Percentiles rank a stretch among this genome's conserved stretches.
These are phyloP conservation scores for Poecile atricapillus DNA, from an alignment of 2,113 vertebrate species.

Conservation along the genomic window DNA sequence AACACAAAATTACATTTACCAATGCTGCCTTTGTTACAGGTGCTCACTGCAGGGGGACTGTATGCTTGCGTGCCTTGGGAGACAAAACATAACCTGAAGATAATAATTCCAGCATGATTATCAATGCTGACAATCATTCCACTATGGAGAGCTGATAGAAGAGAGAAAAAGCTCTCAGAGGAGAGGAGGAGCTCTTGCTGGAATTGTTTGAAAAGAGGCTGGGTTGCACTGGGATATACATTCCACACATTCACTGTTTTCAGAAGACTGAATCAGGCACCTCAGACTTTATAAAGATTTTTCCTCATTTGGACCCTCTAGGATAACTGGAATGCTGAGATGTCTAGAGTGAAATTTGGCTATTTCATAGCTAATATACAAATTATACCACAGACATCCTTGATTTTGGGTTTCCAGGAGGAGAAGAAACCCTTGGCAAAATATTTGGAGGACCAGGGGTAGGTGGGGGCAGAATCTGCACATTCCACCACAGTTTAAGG, in stretches of 20 bases:
- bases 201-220: background rate
- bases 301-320: background rate
- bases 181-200: background rate
- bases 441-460: background rate
- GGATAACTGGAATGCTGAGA: background rate
- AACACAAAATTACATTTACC: background rate
- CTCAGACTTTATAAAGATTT: background rate
- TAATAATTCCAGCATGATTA: background rate
- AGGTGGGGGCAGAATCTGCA: background rate
- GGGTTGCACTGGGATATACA: background rate
- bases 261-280: background rate
- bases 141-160: background rate
- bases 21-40: background rate
- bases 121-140: background rate
- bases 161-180: background rate
- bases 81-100: background rate
- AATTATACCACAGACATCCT: background rate
- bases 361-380: background rate
- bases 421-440: background rate
- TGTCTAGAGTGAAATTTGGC: background rate
- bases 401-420: background rate
- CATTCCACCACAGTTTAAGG: background rate
- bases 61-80: background rate
- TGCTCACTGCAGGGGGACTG: background rate
- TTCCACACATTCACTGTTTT: background rate